A percentile compares a stretch with the other conserved stretches of the same genome.
Conservation (phyloP, 53 echinoderm and acorn worm genomes). For the Pentamera pediparva region DNA sequence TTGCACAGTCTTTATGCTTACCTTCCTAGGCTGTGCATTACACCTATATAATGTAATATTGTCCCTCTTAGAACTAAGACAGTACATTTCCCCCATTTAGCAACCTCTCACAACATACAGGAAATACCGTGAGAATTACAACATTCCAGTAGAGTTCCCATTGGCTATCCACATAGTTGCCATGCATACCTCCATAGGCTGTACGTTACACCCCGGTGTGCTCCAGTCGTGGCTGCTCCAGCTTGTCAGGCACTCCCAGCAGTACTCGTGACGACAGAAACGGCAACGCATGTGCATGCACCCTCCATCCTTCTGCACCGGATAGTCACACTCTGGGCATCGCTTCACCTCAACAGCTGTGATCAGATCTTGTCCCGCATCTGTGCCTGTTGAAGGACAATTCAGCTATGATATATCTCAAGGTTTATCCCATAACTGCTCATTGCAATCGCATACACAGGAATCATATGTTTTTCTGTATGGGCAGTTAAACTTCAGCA, state of each 20-base stretch:
- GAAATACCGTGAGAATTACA: not conserved
- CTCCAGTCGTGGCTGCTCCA: conserved; percentile 27
- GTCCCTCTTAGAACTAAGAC: too few relatives aligned
- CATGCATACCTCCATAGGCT: conserved; percentile 10
- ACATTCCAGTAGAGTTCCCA: too few relatives aligned
- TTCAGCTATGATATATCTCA: not conserved
- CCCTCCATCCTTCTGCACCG: conserved; percentile 60
- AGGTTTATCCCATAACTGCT: too few relatives aligned
- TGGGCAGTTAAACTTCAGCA: not conserved
- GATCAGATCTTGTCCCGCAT: conserved; percentile 17
- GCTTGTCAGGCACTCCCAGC: conserved; percentile 52
- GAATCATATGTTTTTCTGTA: too few relatives aligned
- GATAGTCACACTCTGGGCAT: conserved; percentile 50
- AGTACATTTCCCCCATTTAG: too few relatives aligned
- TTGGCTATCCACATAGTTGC: too few relatives aligned
- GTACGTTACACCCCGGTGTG: not conserved
- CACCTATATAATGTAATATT: too few relatives aligned
- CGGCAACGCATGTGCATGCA: conserved; percentile 53
- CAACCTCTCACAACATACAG: not conserved
- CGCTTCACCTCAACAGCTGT: conserved; percentile 50
- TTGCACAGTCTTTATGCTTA: too few relatives aligned
- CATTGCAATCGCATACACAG: too few relatives aligned
- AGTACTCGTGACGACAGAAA: conserved; percentile 45
- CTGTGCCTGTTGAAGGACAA: not conserved
- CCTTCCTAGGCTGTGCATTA: too few relatives aligned